Conservation (phyloP, 2,888 invertebrate species). For the Melitaea athalia region DNA sequence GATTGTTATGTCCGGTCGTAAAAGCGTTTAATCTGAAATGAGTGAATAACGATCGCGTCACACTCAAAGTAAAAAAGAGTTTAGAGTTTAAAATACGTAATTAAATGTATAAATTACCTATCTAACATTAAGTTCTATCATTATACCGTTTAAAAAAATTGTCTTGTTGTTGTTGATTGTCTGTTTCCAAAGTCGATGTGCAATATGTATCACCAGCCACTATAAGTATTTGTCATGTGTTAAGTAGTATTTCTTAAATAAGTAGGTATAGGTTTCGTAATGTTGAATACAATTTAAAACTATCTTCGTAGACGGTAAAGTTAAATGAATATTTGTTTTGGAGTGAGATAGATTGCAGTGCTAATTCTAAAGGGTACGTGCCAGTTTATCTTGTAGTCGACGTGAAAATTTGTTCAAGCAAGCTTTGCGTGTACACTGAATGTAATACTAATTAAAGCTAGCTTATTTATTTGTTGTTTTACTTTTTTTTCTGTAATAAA, state of each 20-base stretch:
- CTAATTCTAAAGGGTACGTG: conserved; percentile 57
- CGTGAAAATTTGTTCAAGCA: conserved; percentile 46
- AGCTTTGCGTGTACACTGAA: not conserved
- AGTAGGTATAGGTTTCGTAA: conserved; percentile 2
- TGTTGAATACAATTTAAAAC: conserved; percentile 19
- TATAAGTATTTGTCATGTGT: not conserved
- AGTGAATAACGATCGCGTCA: too few species aligned
- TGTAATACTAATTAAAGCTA: not conserved
- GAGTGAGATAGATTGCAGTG: conserved; percentile 52
- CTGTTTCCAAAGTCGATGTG: too few species aligned
- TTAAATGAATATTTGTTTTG: conserved; percentile 53
- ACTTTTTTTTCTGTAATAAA: not conserved
- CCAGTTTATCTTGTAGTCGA: conserved; percentile 45
- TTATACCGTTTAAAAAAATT: too few species aligned
- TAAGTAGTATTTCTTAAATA: not conserved
- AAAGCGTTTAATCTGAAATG: too few species aligned
- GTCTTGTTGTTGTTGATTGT: too few species aligned
- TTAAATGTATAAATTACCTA: too few species aligned
- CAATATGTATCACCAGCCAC: too few species aligned
- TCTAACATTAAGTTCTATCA: too few species aligned
- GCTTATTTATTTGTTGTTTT: not conserved
- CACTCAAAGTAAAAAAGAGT: too few species aligned
- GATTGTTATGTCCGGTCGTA: too few species aligned
- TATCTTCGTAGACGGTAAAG: conserved; percentile 27
- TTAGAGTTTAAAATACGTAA: too few species aligned